These are phyloP conservation scores for Spea bombifrons DNA, from an alignment of 2,113 vertebrate species.

Conservation along the genomic window DNA sequence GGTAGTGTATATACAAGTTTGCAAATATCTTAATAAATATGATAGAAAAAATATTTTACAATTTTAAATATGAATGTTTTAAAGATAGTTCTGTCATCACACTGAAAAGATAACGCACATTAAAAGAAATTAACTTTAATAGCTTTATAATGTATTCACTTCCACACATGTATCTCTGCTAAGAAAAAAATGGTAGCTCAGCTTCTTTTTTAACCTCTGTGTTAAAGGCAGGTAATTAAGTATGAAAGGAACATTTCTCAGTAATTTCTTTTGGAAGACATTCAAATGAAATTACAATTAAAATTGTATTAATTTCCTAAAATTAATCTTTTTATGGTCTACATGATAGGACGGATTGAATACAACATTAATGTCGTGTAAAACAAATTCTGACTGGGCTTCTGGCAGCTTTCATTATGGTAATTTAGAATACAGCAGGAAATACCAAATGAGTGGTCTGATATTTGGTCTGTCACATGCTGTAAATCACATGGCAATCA, in stretches of 20 bases:
- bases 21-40: too few relatives aligned
- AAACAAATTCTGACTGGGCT: slow-evolving; percentile 47
- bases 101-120: neutral
- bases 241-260: slow-evolving; percentile 32
- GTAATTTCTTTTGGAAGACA: slow-evolving; percentile 40
- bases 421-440: slow-evolving; percentile 28
- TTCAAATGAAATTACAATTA: slow-evolving; percentile 43
- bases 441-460: slow-evolving; percentile 39
- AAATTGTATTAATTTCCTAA: slow-evolving; percentile 43
- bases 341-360: slow-evolving; percentile 35
- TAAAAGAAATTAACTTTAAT: slow-evolving; percentile 16
- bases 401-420: slow-evolving; percentile 43
- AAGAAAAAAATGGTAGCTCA: slow-evolving; percentile 10
- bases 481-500: slow-evolving; percentile 37
- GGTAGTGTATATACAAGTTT: too few relatives aligned
- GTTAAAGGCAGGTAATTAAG: slow-evolving; percentile 42
- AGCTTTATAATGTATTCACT: neutral
- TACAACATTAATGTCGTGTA: slow-evolving; percentile 46
- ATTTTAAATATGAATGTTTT: too few relatives aligned
- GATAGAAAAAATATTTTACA: too few relatives aligned
- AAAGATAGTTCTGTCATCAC: neutral
- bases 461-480: slow-evolving; percentile 29
- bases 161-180: neutral
- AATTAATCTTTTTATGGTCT: slow-evolving; percentile 47
- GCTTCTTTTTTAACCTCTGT: slow-evolving; percentile 22